These are phyloP conservation scores for Napeogenes inachia DNA, from an alignment of 2,888 invertebrate genomes.

Conservation along the genomic window DNA sequence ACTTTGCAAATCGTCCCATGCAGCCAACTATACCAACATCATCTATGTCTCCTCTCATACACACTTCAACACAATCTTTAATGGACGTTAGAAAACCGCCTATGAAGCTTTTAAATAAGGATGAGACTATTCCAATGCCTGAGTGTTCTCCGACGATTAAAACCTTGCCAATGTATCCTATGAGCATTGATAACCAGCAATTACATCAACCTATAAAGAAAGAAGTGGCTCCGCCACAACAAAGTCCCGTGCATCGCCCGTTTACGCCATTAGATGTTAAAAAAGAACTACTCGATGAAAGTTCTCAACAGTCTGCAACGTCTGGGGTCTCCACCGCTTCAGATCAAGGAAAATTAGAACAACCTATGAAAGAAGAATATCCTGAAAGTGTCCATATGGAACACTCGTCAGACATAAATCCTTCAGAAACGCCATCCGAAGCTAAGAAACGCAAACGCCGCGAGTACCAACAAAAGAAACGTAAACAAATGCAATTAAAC, in stretches of 20 bases:
- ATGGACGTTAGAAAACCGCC: constrained; percentile 71
- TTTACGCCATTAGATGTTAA: constrained; percentile 82
- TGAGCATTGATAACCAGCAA: constrained; percentile 61
- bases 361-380: constrained; percentile 78
- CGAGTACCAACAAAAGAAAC: constrained; percentile 90
- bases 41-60: constrained; percentile 58
- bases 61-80: constrained; percentile 66
- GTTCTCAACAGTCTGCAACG: constrained; percentile 79
- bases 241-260: constrained; percentile 73
- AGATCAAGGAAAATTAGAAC: constrained; percentile 78
- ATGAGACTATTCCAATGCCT: constrained; percentile 64
- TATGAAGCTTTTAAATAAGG: constrained; percentile 62
- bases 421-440: constrained; percentile 73
- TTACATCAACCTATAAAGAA: constrained; percentile 74
- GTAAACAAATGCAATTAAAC: constrained; percentile 84
- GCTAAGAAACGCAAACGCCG: constrained; percentile 84
- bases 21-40: constrained; percentile 59
- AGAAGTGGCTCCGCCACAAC: constrained; percentile 70
- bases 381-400: constrained; percentile 70
- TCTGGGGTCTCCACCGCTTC: constrained; percentile 78
- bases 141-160: constrained; percentile 67
- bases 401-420: constrained; percentile 56
- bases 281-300: constrained; percentile 84
- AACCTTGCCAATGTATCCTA: constrained; percentile 62
- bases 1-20: constrained; percentile 58